Conservation (phyloP, 2,888 invertebrate genomes). For the Mantis religiosa region DNA sequence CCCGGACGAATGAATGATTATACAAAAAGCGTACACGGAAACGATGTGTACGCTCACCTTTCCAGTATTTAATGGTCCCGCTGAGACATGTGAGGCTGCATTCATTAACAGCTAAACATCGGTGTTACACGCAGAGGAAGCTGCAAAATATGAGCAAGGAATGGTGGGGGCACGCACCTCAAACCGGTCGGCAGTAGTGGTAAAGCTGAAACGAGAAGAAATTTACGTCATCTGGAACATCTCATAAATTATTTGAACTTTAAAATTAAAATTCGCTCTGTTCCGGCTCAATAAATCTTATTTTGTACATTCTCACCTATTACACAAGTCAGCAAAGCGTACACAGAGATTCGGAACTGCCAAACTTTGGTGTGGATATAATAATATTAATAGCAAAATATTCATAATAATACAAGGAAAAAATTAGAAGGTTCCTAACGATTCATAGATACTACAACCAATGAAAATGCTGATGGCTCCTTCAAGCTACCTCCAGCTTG, state of each 20-base stretch:
- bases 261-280: not conserved
- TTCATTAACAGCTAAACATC: not conserved
- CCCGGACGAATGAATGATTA: not conserved
- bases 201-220: not conserved
- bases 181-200: not conserved
- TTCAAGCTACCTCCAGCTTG: too few relatives aligned
- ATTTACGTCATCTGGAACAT: not conserved
- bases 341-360: not conserved
- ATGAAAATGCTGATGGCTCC: too few relatives aligned
- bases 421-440: too few relatives aligned
- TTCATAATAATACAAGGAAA: too few relatives aligned
- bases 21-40: not conserved
- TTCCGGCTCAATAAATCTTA: not conserved
- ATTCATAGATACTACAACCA: too few relatives aligned
- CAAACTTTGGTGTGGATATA: too few relatives aligned
- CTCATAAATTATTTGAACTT: not conserved
- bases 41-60: not conserved
- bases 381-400: too few relatives aligned
- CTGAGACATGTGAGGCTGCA: not conserved
- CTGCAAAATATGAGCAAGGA: not conserved
- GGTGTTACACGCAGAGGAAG: not conserved
- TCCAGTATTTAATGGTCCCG: not conserved
- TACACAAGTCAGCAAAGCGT: not conserved
- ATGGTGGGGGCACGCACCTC: not conserved
- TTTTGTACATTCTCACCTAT: not conserved